Conservation (phyloP, 1,140 invertebrate species). For the Alviniconcha marisindica region DNA sequence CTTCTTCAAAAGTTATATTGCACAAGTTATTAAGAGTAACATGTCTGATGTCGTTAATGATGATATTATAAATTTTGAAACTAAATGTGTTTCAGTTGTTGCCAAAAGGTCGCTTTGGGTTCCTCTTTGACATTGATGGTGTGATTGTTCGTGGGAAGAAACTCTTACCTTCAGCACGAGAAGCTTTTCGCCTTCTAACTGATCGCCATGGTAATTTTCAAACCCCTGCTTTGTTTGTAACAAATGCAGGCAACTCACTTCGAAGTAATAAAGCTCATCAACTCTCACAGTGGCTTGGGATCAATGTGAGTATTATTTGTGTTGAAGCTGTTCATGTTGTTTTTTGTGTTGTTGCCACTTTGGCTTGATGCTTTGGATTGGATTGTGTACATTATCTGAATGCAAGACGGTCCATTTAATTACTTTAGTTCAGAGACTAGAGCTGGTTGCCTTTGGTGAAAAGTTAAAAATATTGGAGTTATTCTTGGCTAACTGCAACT, state of each 20-base stretch:
- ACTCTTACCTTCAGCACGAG: conserved; percentile 71
- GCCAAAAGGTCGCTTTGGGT: conserved; percentile 68
- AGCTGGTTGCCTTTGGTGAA: too few species aligned
- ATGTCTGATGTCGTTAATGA: not conserved
- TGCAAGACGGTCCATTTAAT: too few species aligned
- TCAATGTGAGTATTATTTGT: conserved; percentile 66
- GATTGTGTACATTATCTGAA: too few species aligned
- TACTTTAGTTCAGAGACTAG: too few species aligned
- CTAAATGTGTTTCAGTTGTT: conserved; percentile 29
- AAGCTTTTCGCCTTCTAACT: conserved; percentile 70
- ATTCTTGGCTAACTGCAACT: too few species aligned
- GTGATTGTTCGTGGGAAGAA: conserved; percentile 74
- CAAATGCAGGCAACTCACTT: conserved; percentile 75
- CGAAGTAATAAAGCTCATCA: conserved; percentile 74
- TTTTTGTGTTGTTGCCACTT: too few species aligned
- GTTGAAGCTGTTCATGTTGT: too few species aligned
- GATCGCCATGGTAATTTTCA: conserved; percentile 71
- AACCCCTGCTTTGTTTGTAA: conserved; percentile 75
- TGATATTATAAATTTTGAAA: not conserved
- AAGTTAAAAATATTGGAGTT: too few species aligned
- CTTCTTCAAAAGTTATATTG: too few species aligned
- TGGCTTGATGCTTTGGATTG: too few species aligned
- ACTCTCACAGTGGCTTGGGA: conserved; percentile 72
- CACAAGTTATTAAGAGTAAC: too few species aligned
- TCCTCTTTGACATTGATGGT: conserved; percentile 77